Percentiles rank a stretch among this genome's conserved stretches.
Conservation (phyloP, 2,888 invertebrate genomes). For the Crocallis elinguaria region DNA sequence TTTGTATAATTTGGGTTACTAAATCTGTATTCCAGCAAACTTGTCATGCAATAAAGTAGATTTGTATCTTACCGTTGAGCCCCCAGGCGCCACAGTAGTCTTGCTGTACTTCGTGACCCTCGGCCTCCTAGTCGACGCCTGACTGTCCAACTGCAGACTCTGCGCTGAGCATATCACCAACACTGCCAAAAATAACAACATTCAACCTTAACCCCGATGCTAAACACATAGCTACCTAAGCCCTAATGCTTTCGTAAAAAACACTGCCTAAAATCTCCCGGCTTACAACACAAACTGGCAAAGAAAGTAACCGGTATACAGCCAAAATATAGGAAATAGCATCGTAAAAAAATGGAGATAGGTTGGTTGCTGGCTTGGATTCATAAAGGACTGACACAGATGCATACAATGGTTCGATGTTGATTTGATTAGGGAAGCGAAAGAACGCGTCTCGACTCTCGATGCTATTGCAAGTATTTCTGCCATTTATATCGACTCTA, state of each 20-base stretch:
- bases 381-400: conserved; percentile 33
- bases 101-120: conserved; percentile 87
- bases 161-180: conserved; percentile 74
- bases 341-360: conserved; percentile 7
- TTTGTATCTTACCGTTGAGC: conserved; percentile 64
- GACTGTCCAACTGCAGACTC: conserved; percentile 83
- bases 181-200: conserved; percentile 64
- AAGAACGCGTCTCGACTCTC: conserved; percentile 14
- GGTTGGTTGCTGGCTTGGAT: conserved; percentile 1
- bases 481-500: too few species aligned
- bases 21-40: too few species aligned
- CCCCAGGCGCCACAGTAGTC: conserved; percentile 75
- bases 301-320: not conserved
- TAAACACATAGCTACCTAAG: not conserved
- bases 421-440: conserved; percentile 55
- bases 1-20: not conserved
- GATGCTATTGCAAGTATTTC: too few species aligned
- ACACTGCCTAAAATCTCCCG: not conserved
- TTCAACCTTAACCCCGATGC: conserved; percentile 51
- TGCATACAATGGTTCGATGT: conserved; percentile 44
- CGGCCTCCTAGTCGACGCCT: conserved; percentile 86
- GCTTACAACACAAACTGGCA: not conserved
- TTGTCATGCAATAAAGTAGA: too few species aligned
- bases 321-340: conserved; percentile 1
- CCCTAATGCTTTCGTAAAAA: not conserved